Conservation (phyloP, 2,113 vertebrate species). For the Mirounga angustirostris region DNA sequence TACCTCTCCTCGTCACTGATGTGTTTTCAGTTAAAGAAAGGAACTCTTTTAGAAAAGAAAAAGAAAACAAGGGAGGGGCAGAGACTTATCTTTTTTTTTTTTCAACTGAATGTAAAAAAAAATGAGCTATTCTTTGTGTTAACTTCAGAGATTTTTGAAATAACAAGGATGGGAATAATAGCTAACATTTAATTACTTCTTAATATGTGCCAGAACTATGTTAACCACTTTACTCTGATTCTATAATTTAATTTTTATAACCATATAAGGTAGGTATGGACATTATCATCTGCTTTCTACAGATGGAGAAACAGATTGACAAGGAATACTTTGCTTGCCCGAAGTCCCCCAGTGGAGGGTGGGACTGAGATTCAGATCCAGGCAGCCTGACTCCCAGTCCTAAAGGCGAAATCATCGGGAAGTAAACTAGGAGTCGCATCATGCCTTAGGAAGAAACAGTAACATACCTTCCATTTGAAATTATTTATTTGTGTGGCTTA, state of each 20-base stretch:
- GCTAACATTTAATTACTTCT: neutral
- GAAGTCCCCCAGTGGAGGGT: neutral
- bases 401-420: neutral
- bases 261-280: neutral
- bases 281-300: neutral
- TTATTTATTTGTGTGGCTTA: neutral
- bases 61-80: neutral
- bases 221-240: neutral
- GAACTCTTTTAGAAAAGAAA: neutral
- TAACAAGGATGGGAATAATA: neutral
- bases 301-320: neutral
- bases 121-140: neutral
- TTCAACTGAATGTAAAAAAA: neutral
- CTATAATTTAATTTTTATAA: neutral
- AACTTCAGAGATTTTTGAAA: slow-evolving; percentile 42
- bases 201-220: neutral
- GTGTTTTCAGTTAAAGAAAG: neutral
- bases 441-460: neutral
- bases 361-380: neutral
- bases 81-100: neutral
- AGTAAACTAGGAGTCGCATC: too few relatives aligned
- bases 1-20: neutral
- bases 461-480: neutral
- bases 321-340: neutral
- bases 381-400: fast-evolving